Percentiles rank a stretch among this genome's conserved stretches.
phyloP scores from a whole-genome alignment of 64 coral and sea anemone species.

The Pocillopora damicornis region DNA sequence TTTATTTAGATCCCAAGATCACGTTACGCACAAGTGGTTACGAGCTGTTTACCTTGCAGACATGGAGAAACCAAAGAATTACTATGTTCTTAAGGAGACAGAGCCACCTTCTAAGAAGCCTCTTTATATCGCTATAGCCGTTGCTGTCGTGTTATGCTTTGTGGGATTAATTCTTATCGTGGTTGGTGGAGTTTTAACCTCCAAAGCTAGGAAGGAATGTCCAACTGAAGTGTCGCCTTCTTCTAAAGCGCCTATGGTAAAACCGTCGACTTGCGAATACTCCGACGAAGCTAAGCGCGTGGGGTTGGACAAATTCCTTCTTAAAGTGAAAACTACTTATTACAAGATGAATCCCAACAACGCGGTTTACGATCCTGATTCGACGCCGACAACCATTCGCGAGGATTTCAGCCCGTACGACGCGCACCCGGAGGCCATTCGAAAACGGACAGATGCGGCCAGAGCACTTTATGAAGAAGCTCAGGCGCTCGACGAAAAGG shows the following conservation, averaged over 20 bases:
- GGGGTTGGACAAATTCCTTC: constrained; percentile 56
- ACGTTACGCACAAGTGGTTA: background rate
- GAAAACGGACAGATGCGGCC: constrained; percentile 48
- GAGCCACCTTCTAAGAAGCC: constrained; percentile 8
- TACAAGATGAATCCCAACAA: constrained; percentile 80
- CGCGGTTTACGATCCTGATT: constrained; percentile 57
- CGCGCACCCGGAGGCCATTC: constrained; percentile 70
- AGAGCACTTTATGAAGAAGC: constrained; percentile 41
- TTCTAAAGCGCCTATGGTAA: background rate
- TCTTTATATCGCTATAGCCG: constrained; percentile 2
- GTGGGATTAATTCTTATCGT: constrained; percentile 7
- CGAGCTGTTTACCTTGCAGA: background rate
- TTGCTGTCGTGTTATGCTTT: background rate
- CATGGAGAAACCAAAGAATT: background rate
- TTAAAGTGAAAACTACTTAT: constrained; percentile 69
- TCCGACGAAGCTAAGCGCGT: constrained; percentile 67
- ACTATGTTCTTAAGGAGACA: constrained; percentile 15
- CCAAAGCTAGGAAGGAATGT: background rate
- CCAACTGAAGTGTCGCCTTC: too few relatives aligned
- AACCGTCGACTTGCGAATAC: constrained; percentile 6
- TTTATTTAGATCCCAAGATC: too few relatives aligned
- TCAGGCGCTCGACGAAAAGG: background rate
- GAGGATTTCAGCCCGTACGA: constrained; percentile 81
- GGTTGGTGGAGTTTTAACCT: background rate
- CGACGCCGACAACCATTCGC: constrained; percentile 18